These are phyloP conservation scores for Champsocephalus gunnari DNA, from an alignment of 2,797 vertebrate genomes.

Conservation along the genomic window DNA sequence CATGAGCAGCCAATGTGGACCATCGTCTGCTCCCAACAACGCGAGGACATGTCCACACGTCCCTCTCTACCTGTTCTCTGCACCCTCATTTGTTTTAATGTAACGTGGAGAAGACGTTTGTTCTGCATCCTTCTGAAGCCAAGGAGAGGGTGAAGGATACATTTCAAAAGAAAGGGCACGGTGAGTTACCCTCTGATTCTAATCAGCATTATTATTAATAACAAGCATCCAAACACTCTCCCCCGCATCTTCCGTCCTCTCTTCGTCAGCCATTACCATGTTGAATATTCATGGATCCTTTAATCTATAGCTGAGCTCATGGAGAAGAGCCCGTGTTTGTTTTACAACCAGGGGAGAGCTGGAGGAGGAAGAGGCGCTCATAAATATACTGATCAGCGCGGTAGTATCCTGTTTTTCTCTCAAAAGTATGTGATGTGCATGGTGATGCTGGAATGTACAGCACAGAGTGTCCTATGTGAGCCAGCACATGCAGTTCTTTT, in stretches of 20 bases:
- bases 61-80: slow-evolving; percentile 17
- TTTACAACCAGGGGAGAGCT: slow-evolving; percentile 53
- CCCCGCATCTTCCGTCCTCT: slow-evolving; percentile 23
- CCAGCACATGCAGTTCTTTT: neutral
- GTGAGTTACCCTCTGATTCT: slow-evolving; percentile 45
- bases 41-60: slow-evolving; percentile 29
- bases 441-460: neutral
- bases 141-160: slow-evolving; percentile 41
- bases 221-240: slow-evolving; percentile 36
- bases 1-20: slow-evolving; percentile 53
- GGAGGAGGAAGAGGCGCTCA: slow-evolving; percentile 45
- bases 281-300: slow-evolving; percentile 73
- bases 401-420: slow-evolving; percentile 10
- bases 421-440: slow-evolving; percentile 2
- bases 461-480: slow-evolving; percentile 4
- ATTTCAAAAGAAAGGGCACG: slow-evolving; percentile 60
- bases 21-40: slow-evolving; percentile 51
- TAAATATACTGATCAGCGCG: slow-evolving; percentile 53
- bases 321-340: slow-evolving; percentile 54
- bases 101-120: slow-evolving; percentile 2
- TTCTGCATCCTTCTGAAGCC: slow-evolving; percentile 27
- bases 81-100: slow-evolving; percentile 21
- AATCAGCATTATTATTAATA: slow-evolving; percentile 67
- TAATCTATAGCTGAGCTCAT: slow-evolving; percentile 74
- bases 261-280: slow-evolving; percentile 43